Evolutionary conservation across 2,888 invertebrate genomes (phyloP).

Genomic region (Clistopyga incitator): DNA sequence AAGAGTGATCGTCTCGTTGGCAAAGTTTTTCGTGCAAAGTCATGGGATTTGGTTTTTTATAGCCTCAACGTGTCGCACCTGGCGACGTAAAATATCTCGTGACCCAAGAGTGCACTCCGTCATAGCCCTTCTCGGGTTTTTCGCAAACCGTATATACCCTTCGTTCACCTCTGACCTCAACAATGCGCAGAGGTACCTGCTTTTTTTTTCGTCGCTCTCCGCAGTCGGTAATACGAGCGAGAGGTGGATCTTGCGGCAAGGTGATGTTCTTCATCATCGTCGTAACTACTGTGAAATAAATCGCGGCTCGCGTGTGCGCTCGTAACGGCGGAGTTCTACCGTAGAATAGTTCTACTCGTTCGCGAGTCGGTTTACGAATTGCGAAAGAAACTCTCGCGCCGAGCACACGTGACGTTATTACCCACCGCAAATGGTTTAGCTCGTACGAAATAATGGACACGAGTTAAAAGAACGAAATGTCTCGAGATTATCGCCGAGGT

Average conservation of each 20-base stretch:
- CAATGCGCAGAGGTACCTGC: neutral
- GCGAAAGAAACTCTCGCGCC: constrained; percentile 14
- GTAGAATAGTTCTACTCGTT: neutral
- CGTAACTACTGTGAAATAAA: constrained; percentile 5
- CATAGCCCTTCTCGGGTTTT: neutral
- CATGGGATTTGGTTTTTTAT: constrained; percentile 17
- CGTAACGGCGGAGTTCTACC: neutral
- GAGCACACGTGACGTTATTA: neutral
- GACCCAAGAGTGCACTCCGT: constrained; percentile 13
- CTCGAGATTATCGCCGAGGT: constrained; percentile 12
- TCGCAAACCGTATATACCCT: constrained; percentile 12
- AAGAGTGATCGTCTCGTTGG: neutral
- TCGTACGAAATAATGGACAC: neutral
- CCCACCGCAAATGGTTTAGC: neutral
- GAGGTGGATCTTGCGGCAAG: constrained; percentile 10
- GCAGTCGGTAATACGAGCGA: constrained; percentile 14
- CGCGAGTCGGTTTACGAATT: neutral
- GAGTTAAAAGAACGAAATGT: constrained; percentile 12
- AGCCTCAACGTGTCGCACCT: constrained; percentile 49
- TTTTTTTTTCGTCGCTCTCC: neutral
- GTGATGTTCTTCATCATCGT: neutral
- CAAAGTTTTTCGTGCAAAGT: neutral
- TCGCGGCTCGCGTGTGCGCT: neutral
- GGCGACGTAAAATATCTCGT: constrained; percentile 36
- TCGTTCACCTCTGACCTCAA: constrained; percentile 20